phyloP scores from a whole-genome alignment of 2,113 vertebrate genomes.

The Alaudala cheleensis region DNA sequence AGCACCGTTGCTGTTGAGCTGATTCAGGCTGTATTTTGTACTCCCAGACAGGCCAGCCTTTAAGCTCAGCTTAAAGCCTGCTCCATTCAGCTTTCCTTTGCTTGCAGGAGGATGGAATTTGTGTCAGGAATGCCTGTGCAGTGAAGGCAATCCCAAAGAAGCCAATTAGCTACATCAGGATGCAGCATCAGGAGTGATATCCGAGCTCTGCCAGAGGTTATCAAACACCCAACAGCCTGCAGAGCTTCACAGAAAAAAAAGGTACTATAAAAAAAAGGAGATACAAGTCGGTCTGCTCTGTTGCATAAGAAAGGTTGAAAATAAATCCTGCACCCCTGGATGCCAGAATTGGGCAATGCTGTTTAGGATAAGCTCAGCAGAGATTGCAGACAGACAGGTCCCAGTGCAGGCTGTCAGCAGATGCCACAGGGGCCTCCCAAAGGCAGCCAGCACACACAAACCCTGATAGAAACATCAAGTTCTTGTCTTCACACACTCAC shows the following conservation, averaged over 20 bases:
- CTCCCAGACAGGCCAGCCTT: neutral
- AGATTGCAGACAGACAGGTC: neutral
- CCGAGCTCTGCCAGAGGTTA: neutral
- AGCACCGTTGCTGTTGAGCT: accelerated
- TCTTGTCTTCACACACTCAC: neutral
- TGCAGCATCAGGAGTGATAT: neutral
- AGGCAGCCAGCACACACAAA: neutral
- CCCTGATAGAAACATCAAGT: accelerated
- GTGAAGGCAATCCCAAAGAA: neutral
- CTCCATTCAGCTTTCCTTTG: neutral
- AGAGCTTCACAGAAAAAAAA: neutral
- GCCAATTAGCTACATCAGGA: neutral
- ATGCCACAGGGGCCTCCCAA: neutral
- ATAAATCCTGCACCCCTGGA: neutral
- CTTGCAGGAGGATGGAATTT: neutral
- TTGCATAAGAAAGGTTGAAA: neutral
- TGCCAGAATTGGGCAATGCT: neutral
- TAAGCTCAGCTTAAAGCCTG: neutral
- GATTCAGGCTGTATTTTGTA: neutral
- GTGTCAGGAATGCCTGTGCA: neutral
- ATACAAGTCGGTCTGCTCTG: neutral
- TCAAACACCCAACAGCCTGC: accelerated
- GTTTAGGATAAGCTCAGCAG: neutral
- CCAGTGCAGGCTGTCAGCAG: neutral
- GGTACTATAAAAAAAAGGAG: neutral